Percentiles rank a stretch among this genome's conserved stretches.
These are phyloP conservation scores for Lucilia sericata DNA, from an alignment of 1,140 invertebrate species.

Conservation along the genomic window DNA sequence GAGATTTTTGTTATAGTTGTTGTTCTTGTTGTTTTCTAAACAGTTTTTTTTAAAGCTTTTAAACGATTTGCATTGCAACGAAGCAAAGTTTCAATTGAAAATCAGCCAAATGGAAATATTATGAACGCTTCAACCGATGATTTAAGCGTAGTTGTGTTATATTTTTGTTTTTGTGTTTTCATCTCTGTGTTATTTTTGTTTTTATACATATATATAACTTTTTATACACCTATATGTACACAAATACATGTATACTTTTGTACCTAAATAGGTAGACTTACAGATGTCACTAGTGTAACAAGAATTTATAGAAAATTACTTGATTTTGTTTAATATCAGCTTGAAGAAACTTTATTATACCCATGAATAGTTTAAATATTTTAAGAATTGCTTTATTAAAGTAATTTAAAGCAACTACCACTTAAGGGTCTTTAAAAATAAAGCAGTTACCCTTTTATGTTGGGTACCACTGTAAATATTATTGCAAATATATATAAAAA, in stretches of 20 bases:
- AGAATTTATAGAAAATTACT: too few species aligned
- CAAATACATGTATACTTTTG: neutral
- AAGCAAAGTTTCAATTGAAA: conserved; percentile 46
- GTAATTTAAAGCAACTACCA: too few species aligned
- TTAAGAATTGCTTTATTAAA: too few species aligned
- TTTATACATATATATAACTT: neutral
- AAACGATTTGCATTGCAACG: conserved; percentile 49
- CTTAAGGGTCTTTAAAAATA: too few species aligned
- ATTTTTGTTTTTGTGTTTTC: conserved; percentile 25
- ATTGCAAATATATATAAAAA: neutral
- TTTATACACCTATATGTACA: conserved; percentile 17
- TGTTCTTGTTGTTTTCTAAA: conserved; percentile 21
- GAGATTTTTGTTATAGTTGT: conserved; percentile 37
- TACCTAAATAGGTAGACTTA: neutral
- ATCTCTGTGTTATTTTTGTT: conserved; percentile 23
- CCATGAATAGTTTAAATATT: too few species aligned
- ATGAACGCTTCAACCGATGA: conserved; percentile 44
- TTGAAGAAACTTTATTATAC: too few species aligned
- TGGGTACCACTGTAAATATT: neutral
- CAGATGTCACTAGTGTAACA: neutral
- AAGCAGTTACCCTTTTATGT: neutral
- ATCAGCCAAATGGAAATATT: conserved; percentile 48
- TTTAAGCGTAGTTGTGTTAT: conserved; percentile 41
- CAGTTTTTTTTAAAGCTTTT: conserved; percentile 44
- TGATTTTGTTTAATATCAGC: too few species aligned